Evolutionary conservation across 2,888 invertebrate species (phyloP).

Genomic region (Xestia sexstrigata): DNA sequence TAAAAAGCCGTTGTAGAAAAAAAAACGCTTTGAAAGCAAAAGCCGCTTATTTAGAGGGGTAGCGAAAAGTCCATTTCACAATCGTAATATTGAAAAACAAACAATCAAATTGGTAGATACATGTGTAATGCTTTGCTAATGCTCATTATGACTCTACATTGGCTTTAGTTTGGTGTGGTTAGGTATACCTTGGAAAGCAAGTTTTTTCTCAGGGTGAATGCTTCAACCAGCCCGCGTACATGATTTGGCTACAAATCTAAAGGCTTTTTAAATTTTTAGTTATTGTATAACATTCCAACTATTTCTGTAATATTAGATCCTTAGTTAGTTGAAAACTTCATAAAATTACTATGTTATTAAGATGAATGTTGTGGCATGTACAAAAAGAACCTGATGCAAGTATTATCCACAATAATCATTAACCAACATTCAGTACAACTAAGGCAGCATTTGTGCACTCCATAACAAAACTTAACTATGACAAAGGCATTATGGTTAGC

Average conservation of each 20-base stretch:
- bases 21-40: neutral
- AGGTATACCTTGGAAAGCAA: no score
- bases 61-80: neutral
- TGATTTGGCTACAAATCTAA: neutral
- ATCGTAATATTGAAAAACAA: neutral
- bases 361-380: neutral
- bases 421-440: neutral
- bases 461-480: slow-evolving; percentile 41
- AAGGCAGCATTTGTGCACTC: slow-evolving; percentile 9
- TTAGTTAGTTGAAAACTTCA: neutral
- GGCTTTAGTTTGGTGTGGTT: no score
- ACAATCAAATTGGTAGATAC: no score
- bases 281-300: no score
- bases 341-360: neutral
- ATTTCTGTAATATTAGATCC: neutral
- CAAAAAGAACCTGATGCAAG: neutral
- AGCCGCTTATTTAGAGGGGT: neutral
- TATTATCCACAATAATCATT: neutral
- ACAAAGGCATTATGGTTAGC: slow-evolving; percentile 53
- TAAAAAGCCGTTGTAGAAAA: neutral
- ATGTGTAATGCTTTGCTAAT: no score
- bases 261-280: neutral
- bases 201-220: no score
- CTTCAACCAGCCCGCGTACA: no score
- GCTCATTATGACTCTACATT: no score